These are phyloP conservation scores for Lithobates pipiens DNA, from an alignment of 2,797 vertebrate species.

Conservation along the genomic window DNA sequence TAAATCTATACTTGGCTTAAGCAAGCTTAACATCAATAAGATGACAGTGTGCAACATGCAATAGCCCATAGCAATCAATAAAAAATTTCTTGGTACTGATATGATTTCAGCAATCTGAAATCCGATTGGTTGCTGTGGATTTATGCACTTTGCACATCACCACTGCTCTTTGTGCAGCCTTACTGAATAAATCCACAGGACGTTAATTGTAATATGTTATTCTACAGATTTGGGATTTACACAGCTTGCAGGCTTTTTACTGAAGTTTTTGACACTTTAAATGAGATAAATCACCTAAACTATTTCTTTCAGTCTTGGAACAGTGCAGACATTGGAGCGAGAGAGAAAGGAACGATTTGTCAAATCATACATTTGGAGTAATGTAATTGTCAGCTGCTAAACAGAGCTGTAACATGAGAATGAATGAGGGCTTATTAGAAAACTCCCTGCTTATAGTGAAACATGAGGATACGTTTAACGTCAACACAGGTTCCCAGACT, in stretches of 20 bases:
- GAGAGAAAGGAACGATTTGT: constrained; percentile 43
- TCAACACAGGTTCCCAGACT: neutral
- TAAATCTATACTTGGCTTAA: too few relatives aligned
- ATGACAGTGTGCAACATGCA: too few relatives aligned
- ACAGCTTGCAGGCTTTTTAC: constrained; percentile 1
- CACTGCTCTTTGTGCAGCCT: neutral
- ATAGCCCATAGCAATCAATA: too few relatives aligned
- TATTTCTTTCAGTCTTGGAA: constrained; percentile 5
- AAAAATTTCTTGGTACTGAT: too few relatives aligned
- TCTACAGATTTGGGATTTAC: neutral
- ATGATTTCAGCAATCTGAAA: too few relatives aligned
- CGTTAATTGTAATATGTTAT: neutral
- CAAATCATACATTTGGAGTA: constrained; percentile 46
- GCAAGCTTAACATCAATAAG: too few relatives aligned
- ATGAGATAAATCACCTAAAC: constrained; percentile 27
- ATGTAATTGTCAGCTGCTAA: constrained; percentile 58
- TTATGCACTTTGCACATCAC: neutral
- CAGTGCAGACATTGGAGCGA: neutral
- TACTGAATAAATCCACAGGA: neutral
- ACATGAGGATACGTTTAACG: constrained; percentile 46
- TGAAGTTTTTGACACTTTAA: constrained; percentile 14
- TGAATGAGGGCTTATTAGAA: constrained; percentile 45
- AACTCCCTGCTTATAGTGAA: constrained; percentile 42
- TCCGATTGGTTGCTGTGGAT: neutral
- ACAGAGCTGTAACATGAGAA: constrained; percentile 51